phyloP scores from a whole-genome alignment of 2,113 vertebrate genomes.

The Colossoma macropomum region DNA sequence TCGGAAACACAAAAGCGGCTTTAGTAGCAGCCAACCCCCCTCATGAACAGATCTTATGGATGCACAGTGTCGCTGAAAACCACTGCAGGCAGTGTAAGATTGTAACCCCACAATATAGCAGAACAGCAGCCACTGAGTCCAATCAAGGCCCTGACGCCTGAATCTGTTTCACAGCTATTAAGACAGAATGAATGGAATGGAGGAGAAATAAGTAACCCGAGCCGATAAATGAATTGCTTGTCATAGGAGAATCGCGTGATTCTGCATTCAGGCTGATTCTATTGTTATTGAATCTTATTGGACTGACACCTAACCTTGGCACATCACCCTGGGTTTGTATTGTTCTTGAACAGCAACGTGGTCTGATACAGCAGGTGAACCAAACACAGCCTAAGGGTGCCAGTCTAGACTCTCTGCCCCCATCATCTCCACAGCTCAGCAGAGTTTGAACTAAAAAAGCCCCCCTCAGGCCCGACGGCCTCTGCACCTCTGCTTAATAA shows the following conservation, averaged over 20 bases:
- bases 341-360: neutral
- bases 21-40: neutral
- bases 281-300: neutral
- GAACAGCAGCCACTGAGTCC: constrained; percentile 6
- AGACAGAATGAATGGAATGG: neutral
- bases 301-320: neutral
- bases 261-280: neutral
- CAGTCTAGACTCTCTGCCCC: constrained; percentile 21
- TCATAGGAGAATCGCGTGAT: neutral
- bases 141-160: neutral
- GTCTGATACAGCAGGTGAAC: neutral
- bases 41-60: neutral
- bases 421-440: constrained; percentile 3
- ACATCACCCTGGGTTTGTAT: neutral
- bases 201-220: neutral
- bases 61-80: neutral
- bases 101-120: neutral
- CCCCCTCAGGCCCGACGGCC: constrained; percentile 4
- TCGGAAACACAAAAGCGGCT: neutral
- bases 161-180: too few species aligned
- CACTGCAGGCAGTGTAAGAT: neutral
- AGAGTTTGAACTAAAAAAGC: constrained; percentile 1
- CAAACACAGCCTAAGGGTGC: constrained; percentile 6
- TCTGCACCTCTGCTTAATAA: constrained; percentile 44
- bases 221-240: neutral